phyloP scores from a whole-genome alignment of 1,140 invertebrate species.

The Myzus persicae region DNA sequence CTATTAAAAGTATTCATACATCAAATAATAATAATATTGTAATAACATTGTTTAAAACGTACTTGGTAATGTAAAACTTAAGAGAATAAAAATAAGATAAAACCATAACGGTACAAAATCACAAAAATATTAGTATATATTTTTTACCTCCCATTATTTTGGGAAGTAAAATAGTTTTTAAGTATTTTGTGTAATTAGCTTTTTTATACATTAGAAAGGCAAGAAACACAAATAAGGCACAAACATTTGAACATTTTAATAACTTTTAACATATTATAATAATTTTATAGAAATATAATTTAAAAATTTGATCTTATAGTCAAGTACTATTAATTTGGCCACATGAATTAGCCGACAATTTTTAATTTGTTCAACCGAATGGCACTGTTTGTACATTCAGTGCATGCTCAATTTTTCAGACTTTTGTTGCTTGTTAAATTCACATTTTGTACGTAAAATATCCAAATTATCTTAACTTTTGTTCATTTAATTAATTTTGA shows the following conservation, averaged over 20 bases:
- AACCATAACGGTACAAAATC: constrained; percentile 5
- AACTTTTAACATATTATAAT: background rate
- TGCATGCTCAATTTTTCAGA: background rate
- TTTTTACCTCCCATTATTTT: background rate
- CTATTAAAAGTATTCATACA: constrained; percentile 37
- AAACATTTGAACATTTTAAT: background rate
- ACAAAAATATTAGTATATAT: constrained; percentile 1
- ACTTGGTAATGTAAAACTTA: constrained; percentile 32
- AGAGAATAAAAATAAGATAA: constrained; percentile 9
- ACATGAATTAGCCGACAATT: background rate
- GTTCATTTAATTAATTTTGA: background rate
- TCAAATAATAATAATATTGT: constrained; percentile 41
- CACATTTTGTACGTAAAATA: background rate
- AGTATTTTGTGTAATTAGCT: background rate
- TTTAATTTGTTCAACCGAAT: constrained; percentile 10
- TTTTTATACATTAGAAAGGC: background rate
- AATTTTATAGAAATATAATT: constrained; percentile 1
- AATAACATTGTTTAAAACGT: constrained; percentile 41
- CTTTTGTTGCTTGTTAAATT: constrained; percentile 21
- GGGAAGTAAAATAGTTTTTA: background rate
- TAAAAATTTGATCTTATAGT: background rate
- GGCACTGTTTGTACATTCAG: constrained; percentile 5
- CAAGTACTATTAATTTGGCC: background rate
- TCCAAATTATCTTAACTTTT: background rate
- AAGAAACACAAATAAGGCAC: constrained; percentile 46